phyloP scores from a whole-genome alignment of 2,888 invertebrate genomes.

The Tachina fera region DNA sequence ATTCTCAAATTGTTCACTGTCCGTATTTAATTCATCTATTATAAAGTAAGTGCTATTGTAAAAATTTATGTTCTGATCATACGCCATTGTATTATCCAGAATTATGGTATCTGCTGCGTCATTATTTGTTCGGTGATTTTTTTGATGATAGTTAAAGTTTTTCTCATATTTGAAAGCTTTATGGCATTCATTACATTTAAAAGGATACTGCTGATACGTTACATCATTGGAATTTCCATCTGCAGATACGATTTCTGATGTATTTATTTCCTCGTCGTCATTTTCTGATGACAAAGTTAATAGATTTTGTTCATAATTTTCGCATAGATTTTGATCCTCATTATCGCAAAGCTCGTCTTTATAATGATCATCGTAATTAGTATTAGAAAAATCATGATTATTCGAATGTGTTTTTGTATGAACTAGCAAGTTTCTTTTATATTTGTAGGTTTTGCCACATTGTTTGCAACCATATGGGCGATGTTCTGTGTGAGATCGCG shows the following conservation, averaged over 20 bases:
- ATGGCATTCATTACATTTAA: conserved; percentile 33
- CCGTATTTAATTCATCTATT: conserved; percentile 59
- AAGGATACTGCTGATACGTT: background rate
- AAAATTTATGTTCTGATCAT: background rate
- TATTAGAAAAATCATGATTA: background rate
- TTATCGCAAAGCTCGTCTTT: background rate
- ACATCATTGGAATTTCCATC: background rate
- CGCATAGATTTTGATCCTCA: conserved; percentile 4
- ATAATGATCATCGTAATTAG: background rate
- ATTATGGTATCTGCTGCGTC: conserved; percentile 9
- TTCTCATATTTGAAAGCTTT: conserved; percentile 20
- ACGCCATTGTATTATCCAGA: conserved; percentile 10
- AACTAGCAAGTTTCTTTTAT: conserved; percentile 50
- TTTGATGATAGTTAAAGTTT: background rate
- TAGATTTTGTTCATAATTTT: conserved; percentile 18
- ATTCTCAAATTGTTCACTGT: conserved; percentile 14
- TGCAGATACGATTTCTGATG: background rate
- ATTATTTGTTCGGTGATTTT: conserved; percentile 13
- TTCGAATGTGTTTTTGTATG: conserved; percentile 45
- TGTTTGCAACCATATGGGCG: conserved; percentile 28
- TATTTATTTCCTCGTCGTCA: background rate
- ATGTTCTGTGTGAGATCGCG: conserved; percentile 24
- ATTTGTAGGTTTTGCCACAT: conserved; percentile 51
- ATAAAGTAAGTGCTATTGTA: conserved; percentile 49
- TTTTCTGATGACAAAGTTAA: background rate